A percentile compares a stretch with the other conserved stretches of the same genome.
phyloP scores from a whole-genome alignment of 1,140 invertebrate genomes.

The Neuroterus valhalla region DNA sequence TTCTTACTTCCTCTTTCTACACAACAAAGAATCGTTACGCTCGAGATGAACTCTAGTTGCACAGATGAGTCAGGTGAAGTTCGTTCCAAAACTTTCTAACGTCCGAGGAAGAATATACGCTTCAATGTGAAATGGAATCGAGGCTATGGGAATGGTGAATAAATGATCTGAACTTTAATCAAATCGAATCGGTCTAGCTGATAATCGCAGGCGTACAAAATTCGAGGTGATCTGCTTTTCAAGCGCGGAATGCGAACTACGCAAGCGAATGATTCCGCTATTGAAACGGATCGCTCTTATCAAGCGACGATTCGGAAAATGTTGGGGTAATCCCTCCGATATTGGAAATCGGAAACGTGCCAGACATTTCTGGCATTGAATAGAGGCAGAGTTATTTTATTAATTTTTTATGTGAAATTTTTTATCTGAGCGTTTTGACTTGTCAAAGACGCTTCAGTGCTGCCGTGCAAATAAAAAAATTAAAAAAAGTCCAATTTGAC shows the following conservation, averaged over 20 bases:
- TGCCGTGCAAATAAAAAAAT: too few relatives aligned
- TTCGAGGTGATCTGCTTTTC: slow-evolving; percentile 31
- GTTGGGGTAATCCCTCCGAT: background rate
- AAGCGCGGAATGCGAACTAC: slow-evolving; percentile 29
- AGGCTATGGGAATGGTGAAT: slow-evolving; percentile 37
- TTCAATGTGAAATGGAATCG: slow-evolving; percentile 37
- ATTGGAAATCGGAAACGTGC: background rate
- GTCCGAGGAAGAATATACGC: slow-evolving; percentile 49
- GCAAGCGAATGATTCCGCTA: slow-evolving; percentile 22
- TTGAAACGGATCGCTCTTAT: background rate
- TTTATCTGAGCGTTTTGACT: too few relatives aligned
- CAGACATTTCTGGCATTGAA: too few relatives aligned
- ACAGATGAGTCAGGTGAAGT: slow-evolving; percentile 57
- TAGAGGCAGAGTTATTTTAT: background rate
- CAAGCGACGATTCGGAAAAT: background rate
- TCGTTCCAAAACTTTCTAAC: slow-evolving; percentile 65
- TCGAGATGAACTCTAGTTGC: slow-evolving; percentile 51
- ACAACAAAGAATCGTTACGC: slow-evolving; percentile 54
- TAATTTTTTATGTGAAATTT: too few relatives aligned
- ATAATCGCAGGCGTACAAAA: slow-evolving; percentile 3
- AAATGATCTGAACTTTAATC: slow-evolving; percentile 43
- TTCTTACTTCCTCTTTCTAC: slow-evolving; percentile 46
- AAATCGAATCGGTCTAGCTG: slow-evolving; percentile 41
- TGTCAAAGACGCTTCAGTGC: too few relatives aligned
- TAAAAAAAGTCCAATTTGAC: too few relatives aligned